Conservation (phyloP, 2,888 invertebrate genomes). For the Elmis aenea region DNA sequence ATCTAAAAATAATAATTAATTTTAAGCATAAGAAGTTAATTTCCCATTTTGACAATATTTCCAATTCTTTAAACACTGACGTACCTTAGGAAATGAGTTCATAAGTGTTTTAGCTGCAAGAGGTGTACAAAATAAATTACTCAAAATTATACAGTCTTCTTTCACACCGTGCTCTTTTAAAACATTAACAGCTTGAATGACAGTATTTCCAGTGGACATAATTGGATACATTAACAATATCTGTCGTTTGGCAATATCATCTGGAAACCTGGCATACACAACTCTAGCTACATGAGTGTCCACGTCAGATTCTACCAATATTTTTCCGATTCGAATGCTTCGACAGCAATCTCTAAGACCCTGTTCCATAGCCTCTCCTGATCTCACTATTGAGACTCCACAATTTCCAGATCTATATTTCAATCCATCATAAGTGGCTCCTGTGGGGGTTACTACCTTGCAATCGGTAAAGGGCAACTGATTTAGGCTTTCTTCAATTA, state of each 20-base stretch:
- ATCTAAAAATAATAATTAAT: slow-evolving; percentile 51
- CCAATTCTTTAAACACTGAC: too few species aligned
- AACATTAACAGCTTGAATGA: slow-evolving; percentile 88
- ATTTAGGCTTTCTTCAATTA: slow-evolving; percentile 97
- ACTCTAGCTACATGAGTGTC: slow-evolving; percentile 96
- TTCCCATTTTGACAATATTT: too few species aligned
- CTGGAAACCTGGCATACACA: slow-evolving; percentile 96
- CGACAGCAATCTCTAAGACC: slow-evolving; percentile 94
- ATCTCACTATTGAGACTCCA: slow-evolving; percentile 94
- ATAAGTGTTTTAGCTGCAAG: slow-evolving; percentile 80
- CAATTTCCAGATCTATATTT: slow-evolving; percentile 97
- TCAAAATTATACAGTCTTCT: slow-evolving; percentile 92
- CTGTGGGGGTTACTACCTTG: slow-evolving; percentile 89
- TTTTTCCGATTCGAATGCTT: slow-evolving; percentile 97
- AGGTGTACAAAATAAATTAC: slow-evolving; percentile 96
- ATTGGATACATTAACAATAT: slow-evolving; percentile 94
- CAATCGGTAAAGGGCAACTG: slow-evolving; percentile 91
- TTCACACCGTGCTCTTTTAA: slow-evolving; percentile 90
- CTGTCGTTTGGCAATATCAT: slow-evolving; percentile 83
- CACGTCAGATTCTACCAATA: slow-evolving; percentile 92
- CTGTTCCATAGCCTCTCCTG: slow-evolving; percentile 56
- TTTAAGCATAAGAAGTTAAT: too few species aligned
- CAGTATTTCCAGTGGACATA: slow-evolving; percentile 97
- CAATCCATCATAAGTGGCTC: slow-evolving; percentile 83
- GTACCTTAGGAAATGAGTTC: slow-evolving; percentile 71